Evolutionary conservation across 2,888 invertebrate species (phyloP).

Genomic region (Drosophila ezoana): DNA sequence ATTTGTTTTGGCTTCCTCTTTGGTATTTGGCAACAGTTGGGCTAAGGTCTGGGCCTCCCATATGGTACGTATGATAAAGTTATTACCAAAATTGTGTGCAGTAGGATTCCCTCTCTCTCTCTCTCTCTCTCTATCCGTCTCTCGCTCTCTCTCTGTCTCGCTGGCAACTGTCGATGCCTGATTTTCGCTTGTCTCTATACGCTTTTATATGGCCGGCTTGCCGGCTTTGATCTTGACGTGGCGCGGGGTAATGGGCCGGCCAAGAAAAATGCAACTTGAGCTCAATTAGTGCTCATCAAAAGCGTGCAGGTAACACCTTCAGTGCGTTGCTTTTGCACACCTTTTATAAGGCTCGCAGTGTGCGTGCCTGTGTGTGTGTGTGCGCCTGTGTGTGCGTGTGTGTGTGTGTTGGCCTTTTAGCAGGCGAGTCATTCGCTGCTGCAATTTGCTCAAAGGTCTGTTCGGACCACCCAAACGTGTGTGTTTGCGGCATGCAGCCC

Average conservation of each 20-base stretch:
- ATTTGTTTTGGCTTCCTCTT: conserved; percentile 62
- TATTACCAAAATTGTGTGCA: conserved; percentile 81
- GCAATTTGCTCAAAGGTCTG: conserved; percentile 68
- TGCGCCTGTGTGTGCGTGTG: conserved; percentile 26
- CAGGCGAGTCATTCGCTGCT: conserved; percentile 50
- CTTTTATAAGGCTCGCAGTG: conserved; percentile 32
- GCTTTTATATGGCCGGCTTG: conserved; percentile 65
- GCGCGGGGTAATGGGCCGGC: conserved; percentile 60
- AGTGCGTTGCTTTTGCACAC: conserved; percentile 78
- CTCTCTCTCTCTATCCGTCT: conserved; percentile 39
- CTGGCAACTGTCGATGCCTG: conserved; percentile 73
- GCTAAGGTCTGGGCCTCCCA: conserved; percentile 81
- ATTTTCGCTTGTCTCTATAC: conserved; percentile 72
- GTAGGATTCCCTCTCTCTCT: conserved; percentile 4
- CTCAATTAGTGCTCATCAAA: conserved; percentile 80
- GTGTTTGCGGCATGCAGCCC: conserved; percentile 22
- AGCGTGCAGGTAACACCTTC: conserved; percentile 80
- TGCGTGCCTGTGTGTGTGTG: conserved; percentile 7
- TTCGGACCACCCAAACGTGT: conserved; percentile 62
- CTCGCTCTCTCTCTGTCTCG: conserved; percentile 50
- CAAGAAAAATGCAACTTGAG: conserved; percentile 78
- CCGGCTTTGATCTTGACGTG: conserved; percentile 73
- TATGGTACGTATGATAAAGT: conserved; percentile 84
- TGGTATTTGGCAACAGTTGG: conserved; percentile 58
- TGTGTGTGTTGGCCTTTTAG: conserved; percentile 46